Evolutionary conservation across 2,888 invertebrate species (phyloP).

Genomic region (Dolichomitus sp.): DNA sequence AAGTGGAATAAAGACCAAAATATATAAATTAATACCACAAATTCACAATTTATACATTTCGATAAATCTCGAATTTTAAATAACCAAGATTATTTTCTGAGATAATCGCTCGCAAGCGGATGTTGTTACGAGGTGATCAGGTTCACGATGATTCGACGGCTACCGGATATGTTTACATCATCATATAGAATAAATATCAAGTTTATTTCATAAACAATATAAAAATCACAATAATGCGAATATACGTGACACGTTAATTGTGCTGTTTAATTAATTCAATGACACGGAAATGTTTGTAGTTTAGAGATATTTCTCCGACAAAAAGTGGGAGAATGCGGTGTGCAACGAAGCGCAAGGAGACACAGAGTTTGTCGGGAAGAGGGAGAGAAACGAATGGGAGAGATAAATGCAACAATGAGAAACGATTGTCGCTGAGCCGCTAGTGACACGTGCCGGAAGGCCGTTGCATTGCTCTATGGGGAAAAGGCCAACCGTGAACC

Average conservation of each 20-base stretch:
- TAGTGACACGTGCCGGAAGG: conserved; percentile 70
- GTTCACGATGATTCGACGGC: conserved; percentile 15
- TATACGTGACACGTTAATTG: neutral
- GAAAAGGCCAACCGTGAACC: conserved; percentile 59
- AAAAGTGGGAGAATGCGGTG: conserved; percentile 2
- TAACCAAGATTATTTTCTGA: conserved; percentile 9
- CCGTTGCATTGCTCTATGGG: conserved; percentile 52
- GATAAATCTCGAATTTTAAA: neutral
- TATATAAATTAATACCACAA: no score
- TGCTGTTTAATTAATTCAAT: conserved; percentile 7
- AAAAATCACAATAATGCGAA: neutral
- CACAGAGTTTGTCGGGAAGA: conserved; percentile 16
- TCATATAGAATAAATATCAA: conserved; percentile 23
- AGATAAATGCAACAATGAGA: conserved; percentile 60
- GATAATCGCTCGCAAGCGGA: conserved; percentile 44
- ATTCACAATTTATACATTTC: no score
- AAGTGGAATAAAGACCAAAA: no score
- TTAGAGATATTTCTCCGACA: neutral
- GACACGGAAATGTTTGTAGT: conserved; percentile 3
- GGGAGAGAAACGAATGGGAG: conserved; percentile 41
- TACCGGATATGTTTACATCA: neutral
- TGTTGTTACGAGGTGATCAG: conserved; percentile 5
- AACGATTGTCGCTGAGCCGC: conserved; percentile 65
- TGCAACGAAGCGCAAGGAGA: neutral
- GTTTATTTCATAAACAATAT: neutral